Base-by-base conservation (phyloP, 1,140 invertebrate species). In the Agraylea sexmaculata region DNA sequence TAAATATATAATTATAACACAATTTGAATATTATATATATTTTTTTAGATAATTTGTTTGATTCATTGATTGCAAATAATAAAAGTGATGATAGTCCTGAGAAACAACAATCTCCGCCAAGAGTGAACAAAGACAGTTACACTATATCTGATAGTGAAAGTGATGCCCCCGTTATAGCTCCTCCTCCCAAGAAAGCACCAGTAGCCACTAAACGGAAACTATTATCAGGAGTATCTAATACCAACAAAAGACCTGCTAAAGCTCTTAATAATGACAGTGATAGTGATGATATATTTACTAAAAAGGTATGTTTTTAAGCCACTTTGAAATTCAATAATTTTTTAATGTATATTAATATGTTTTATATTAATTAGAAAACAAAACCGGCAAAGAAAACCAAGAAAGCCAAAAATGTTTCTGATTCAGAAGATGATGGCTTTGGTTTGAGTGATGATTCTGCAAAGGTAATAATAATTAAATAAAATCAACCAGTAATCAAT, bases 41-140 rank as follows among this genome's bases (percentile, higher is more conserved):
- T 27, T 27, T 53, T 47, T 17, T 53, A 67, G 64, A 68, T 44
- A 65, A 62, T 40, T 50, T 68, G 10, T 68, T 68, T 47, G 66
- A 68, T 49, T 68, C 66, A 0, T 43, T 68, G 22, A 68, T 67
- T 42, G 66, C 66, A 39, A 60, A 66, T 37, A 53, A 57, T 2
- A 61, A 61, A 46, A 60, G 58, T 8, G 60, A 62, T 34, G 69
- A 12, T 53, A 58, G 34, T 23, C 38, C 1, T 35, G 45, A n/a
- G 53, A 51, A 31, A 7, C 31, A n/a, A n/a, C n/a, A n/a, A n/a
- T n/a, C n/a, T n/a, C n/a, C n/a, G n/a, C n/a, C n/a, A n/a, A n/a
- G n/a, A n/a, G n/a, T n/a, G n/a, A n/a, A n/a, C n/a, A n/a, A n/a
- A n/a, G n/a, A 57, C 7, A 19, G 37, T 1, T 40, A 49, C 18